Conservation (phyloP, 2,113 vertebrate genomes). For the Ictidomys tridecemlineatus region DNA sequence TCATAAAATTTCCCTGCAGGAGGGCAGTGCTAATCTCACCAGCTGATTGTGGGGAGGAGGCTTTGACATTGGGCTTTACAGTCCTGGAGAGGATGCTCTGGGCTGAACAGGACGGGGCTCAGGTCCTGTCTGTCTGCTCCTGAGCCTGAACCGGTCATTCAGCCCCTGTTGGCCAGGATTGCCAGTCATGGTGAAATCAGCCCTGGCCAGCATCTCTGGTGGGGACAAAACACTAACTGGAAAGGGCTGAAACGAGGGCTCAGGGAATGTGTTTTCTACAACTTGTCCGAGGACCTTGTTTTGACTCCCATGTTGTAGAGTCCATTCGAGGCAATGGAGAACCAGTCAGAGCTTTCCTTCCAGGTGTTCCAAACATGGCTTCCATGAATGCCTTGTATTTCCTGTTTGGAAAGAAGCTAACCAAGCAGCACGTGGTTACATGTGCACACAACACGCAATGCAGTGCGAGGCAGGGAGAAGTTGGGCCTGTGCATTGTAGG, state of each 20-base stretch:
- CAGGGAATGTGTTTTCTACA: neutral
- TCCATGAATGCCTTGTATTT: slow-evolving; percentile 26
- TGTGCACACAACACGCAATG: neutral
- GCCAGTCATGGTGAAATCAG: neutral
- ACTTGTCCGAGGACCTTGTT: neutral
- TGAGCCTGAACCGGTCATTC: slow-evolving; percentile 32
- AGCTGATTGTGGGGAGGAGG: neutral
- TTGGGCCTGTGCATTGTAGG: neutral
- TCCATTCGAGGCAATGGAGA: neutral
- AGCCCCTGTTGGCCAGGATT: slow-evolving; percentile 23
- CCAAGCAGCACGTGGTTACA: neutral
- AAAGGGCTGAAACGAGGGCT: neutral
- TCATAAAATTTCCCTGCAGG: slow-evolving; percentile 77
- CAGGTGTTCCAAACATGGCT: neutral
- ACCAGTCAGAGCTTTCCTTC: neutral
- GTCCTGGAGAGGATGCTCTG: neutral
- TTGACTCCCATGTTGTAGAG: neutral
- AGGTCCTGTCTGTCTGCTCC: neutral
- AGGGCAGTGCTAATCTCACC: slow-evolving; percentile 69
- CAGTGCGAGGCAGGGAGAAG: neutral
- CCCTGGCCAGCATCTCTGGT: neutral
- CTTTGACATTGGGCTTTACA: slow-evolving; percentile 40
- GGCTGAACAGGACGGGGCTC: slow-evolving; percentile 33
- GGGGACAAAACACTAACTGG: neutral
- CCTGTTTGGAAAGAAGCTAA: neutral